Base-by-base conservation (phyloP, 53 echinoderm and acorn worm genomes). In the Temnopleurus reevesii region DNA sequence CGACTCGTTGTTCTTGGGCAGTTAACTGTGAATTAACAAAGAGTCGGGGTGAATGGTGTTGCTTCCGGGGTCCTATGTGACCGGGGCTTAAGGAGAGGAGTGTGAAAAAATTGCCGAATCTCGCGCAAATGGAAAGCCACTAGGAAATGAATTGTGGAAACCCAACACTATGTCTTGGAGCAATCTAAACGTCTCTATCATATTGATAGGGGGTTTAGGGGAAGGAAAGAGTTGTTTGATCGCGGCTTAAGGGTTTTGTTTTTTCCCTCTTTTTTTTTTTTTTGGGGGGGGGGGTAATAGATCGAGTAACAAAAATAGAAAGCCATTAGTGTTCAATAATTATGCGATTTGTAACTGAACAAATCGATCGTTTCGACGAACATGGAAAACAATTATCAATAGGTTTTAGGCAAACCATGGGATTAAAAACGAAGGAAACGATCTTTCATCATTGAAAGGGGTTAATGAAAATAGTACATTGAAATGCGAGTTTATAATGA, bases 111-210 rank as follows among this genome's bases (percentile, higher is more conserved):
- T 38, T 71, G 41, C 43, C n/a, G 41, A 71, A 41, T 38, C 23
- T 36, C 41, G n/a, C n/a, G 71, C 41, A 71, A 71, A 71, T 41
- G 36, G 41, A 38, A 41, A 41, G 43, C 41, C 33, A 71, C 19
- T 47, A 79, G 79, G 79, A 79, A 79, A 79, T 79, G 79, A 79
- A 79, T 46, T 47, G 79, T 47, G 18, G 79, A 79, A 79, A 79
- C 49, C 79, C 29, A 49, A 79, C 79, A 79, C 79, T 46, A 79
- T 27, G 79, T 15, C 79, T 49, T 15, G 79, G 25, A 79, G 79
- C 79, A 15, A 79, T 49, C 9, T 13, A 41, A 71, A 71, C n/a
- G 71, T 41, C 41, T 71, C 2, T 41, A 19, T 31, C 4, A 31
- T 30, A 34, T 13, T 41, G 71, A 41, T 18, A 38, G 71, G 0